Base-by-base conservation (phyloP, 2,888 invertebrate genomes). In the Agrenia bidenticulata region DNA sequence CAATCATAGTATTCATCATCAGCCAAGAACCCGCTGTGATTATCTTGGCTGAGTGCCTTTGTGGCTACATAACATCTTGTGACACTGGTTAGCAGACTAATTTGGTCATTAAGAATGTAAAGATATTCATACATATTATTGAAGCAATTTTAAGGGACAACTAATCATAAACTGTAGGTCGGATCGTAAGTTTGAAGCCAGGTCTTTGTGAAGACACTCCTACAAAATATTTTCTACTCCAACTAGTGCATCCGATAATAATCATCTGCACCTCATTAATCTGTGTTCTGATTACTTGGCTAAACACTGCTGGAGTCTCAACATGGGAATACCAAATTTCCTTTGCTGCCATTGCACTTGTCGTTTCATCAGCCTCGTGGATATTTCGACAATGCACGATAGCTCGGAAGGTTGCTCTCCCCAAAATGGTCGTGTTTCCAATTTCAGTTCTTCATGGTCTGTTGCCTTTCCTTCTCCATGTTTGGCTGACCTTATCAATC, bases 141-240 rank as follows among this genome's bases (percentile, higher is more conserved):
- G 54, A 55, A 55, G 51, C 15, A 13, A 41, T 41, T 54, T 53
- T 27, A 15, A 13, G n/a, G n/a, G n/a, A n/a, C n/a, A n/a, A n/a
- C n/a, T 50, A 39, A 32, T 42, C 49, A 41, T 27, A 21, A 13
- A 37, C 50, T 21, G 9, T 51, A 73, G 73, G 73, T 41, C 41
- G 59, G 7, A 63, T 71, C 53, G 60, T 72, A 27, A 72, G 67
- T 24, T 50, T 74, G 32, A 69, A 70, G 27, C 56, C 69, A 2
- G 65, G 70, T 1, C 59, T 74, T 5, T 73, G 74, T 41, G 73
- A 74, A 64, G 74, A 74, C 24, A 61, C 67, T 19, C 74, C 74
- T 9, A 68, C 67, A 27, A 71, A 69, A 63, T 64, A 63, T 26
- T 67, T 70, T 17, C 61, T 74, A 11, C 42, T 64, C 41, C 67